These are phyloP conservation scores for Macrotis lagotis DNA, from an alignment of 2,113 vertebrate species.

Conservation along the genomic window DNA sequence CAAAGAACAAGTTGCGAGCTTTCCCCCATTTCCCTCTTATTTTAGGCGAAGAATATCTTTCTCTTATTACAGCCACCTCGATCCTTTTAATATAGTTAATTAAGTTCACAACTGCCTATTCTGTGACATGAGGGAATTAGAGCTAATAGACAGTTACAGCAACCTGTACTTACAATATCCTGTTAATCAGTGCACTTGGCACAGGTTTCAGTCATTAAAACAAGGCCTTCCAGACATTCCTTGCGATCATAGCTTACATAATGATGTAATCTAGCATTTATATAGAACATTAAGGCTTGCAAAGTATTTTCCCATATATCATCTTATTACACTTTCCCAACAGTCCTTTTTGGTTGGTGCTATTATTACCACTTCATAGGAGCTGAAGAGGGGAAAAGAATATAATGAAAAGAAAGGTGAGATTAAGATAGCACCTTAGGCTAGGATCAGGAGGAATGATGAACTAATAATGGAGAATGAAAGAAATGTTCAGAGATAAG, in stretches of 20 bases:
- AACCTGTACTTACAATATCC: background rate
- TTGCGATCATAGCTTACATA: background rate
- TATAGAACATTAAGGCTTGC: background rate
- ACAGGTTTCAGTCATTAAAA: background rate
- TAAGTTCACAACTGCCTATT: background rate
- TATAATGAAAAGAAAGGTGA: background rate
- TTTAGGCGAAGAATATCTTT: background rate
- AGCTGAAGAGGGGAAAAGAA: background rate
- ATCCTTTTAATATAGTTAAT: background rate
- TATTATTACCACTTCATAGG: background rate
- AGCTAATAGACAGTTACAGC: background rate
- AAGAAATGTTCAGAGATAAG: background rate
- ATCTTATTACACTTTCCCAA: background rate
- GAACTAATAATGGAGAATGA: background rate
- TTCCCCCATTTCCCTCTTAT: background rate
- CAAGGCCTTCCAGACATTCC: background rate
- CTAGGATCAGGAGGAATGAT: background rate
- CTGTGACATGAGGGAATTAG: background rate
- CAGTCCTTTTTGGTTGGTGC: background rate
- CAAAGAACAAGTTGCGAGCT: background rate
- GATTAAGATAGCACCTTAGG: background rate
- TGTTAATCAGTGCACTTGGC: background rate
- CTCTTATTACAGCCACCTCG: background rate
- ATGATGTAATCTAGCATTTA: background rate
- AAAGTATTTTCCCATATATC: background rate